Base-by-base conservation (phyloP, 2,113 vertebrate genomes). In the Patagioenas fasciata region DNA sequence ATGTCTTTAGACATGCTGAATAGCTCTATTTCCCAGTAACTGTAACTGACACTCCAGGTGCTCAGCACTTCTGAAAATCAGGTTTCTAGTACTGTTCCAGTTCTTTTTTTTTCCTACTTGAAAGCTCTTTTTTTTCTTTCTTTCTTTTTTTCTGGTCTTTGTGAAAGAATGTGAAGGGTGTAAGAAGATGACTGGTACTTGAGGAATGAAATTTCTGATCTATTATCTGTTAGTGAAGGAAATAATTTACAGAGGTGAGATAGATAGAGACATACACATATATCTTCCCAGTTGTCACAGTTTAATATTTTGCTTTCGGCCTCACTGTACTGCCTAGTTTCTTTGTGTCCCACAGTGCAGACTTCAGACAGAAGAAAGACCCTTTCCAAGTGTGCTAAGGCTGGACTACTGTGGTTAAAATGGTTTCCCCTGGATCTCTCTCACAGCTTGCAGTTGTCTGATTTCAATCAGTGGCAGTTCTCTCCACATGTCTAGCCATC, bases 391-490 rank as follows among this genome's bases (percentile, higher is more conserved):
- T 88, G 96, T 83, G 95, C 93, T 93, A 90, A 95, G 97, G 94
- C 91, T 58, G 94, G 95, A 95, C 85, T 96, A 95, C 97, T 97
- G 98, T 93, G 98, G 98, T 98, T 98, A 96, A 95, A 96, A 97
- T 94, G 98, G 94, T 97, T 97, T 98, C 97, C 97, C 97, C 94
- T 96, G 96, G 85, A 98, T 97, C 96, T 97, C 97, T 90, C 93
- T 97, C 97, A 93, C 97, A 97, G 98, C 97, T 95, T 97, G 98
- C 98, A 98, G 98, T 98, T 98, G 98, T 98, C 98, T 98, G 98
- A 98, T 98, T 98, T 98, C 98, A 98, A 98, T 98, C 98, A 98
- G 97, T 93, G 97, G 97, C 97, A 96, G 97, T 93, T 98, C 98
- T 97, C 95, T 95, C 98, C 98, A 98, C 97, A 98, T 98, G 98